These are phyloP conservation scores for Accipiter virgatus DNA, from an alignment of 2,113 vertebrate genomes.

Conservation along the genomic window DNA sequence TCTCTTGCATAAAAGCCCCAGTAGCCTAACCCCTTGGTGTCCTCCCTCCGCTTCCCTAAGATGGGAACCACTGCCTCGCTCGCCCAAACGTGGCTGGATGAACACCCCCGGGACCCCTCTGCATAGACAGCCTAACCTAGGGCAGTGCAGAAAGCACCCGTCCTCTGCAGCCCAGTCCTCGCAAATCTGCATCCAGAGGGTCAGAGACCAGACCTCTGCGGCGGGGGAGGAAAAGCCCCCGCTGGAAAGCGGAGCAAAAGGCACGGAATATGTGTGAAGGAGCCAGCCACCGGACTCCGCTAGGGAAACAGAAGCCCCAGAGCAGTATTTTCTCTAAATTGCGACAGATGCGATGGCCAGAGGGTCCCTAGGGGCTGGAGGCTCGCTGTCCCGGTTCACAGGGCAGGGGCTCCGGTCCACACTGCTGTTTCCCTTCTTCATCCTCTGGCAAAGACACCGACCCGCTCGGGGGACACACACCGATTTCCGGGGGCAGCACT, in stretches of 20 bases:
- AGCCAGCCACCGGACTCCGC: not conserved
- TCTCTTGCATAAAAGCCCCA: not conserved
- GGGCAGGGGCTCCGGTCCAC: not conserved
- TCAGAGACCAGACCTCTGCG: not conserved
- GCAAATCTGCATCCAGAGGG: not conserved
- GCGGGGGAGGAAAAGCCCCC: not conserved
- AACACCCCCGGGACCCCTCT: accelerated
- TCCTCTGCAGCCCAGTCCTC: not conserved
- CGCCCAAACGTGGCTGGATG: not conserved
- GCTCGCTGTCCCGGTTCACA: not conserved
- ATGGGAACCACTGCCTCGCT: not conserved
- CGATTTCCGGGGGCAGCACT: not conserved
- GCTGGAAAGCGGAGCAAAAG: not conserved
- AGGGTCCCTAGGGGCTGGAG: not conserved
- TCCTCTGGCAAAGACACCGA: not conserved
- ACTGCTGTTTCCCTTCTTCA: not conserved
- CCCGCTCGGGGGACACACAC: accelerated
- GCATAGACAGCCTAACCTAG: not conserved
- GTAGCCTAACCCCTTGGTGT: not conserved
- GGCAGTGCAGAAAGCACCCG: accelerated
- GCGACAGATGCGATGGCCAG: accelerated
- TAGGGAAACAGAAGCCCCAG: not conserved
- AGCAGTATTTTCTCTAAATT: not conserved
- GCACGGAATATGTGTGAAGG: accelerated
- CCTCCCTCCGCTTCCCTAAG: not conserved